A percentile compares a stretch with the other conserved stretches of the same genome.
Evolutionary conservation across 2,888 invertebrate species (phyloP).

Genomic region (Hydrotaea cyrtoneurina): DNA sequence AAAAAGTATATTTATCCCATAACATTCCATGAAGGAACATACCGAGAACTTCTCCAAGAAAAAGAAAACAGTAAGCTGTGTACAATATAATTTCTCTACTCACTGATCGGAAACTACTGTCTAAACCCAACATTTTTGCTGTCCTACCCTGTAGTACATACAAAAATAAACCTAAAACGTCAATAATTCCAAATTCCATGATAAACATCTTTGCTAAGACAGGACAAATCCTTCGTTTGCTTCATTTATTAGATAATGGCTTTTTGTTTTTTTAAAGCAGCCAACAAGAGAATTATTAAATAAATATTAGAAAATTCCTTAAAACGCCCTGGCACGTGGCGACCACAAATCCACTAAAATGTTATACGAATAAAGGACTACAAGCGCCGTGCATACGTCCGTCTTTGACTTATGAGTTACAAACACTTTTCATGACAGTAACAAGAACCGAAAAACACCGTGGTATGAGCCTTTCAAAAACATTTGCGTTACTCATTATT

Average conservation of each 20-base stretch:
- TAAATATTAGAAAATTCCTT: slow-evolving; percentile 60
- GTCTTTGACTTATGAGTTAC: slow-evolving; percentile 33
- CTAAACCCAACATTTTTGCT: too few relatives aligned
- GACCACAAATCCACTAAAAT: slow-evolving; percentile 55
- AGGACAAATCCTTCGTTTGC: background rate
- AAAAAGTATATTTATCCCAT: too few relatives aligned
- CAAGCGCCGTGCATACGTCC: background rate
- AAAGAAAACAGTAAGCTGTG: too few relatives aligned
- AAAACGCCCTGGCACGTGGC: slow-evolving; percentile 64
- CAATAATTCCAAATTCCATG: slow-evolving; percentile 19
- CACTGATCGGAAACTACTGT: too few relatives aligned
- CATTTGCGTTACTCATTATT: slow-evolving; percentile 72
- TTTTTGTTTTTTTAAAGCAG: background rate
- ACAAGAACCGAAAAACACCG: slow-evolving; percentile 40
- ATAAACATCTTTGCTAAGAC: background rate
- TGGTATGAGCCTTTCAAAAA: slow-evolving; percentile 65
- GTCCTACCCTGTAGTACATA: too few relatives aligned
- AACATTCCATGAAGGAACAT: too few relatives aligned
- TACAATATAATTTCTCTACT: too few relatives aligned
- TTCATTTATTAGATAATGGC: background rate
- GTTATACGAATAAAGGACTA: slow-evolving; percentile 27
- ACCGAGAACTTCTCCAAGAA: too few relatives aligned
- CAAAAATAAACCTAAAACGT: background rate
- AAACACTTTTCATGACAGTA: slow-evolving; percentile 10
- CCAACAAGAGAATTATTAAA: slow-evolving; percentile 38